Conservation (phyloP, 2,797 vertebrate genomes). For the Enoplosus armatus region DNA sequence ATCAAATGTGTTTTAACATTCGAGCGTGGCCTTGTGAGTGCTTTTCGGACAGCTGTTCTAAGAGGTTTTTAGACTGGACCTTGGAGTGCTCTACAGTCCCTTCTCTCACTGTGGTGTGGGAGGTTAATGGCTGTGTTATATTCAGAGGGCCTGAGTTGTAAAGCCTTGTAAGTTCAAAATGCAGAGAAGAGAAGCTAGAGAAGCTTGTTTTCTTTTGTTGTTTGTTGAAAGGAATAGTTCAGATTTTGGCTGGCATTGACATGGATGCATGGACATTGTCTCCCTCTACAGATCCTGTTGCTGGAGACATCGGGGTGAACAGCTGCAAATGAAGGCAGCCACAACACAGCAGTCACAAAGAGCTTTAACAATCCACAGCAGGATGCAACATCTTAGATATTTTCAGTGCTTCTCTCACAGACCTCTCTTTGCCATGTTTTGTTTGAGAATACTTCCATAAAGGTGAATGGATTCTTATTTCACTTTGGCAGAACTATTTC, state of each 20-base stretch:
- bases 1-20: not conserved
- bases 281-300: not conserved
- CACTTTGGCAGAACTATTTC: constrained; percentile 7
- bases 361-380: not conserved
- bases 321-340: constrained; percentile 11
- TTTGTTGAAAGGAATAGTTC: not conserved
- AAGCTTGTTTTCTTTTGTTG: too few relatives aligned
- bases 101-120: not conserved
- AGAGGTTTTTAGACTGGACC: not conserved
- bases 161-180: not conserved
- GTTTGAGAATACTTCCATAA: not conserved
- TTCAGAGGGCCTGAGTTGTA: not conserved
- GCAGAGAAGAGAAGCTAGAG: too few relatives aligned
- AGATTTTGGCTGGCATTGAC: not conserved
- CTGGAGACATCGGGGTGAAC: not conserved
- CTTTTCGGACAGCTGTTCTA: not conserved
- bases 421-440: not conserved
- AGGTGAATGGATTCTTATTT: not conserved
- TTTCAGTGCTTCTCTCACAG: not conserved
- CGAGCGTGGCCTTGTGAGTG: not conserved
- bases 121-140: not conserved
- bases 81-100: too few relatives aligned
- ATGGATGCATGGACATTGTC: not conserved
- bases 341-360: not conserved
- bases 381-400: not conserved